Evolutionary conservation across 2,888 invertebrate genomes (phyloP).

Genomic region (Bembecia ichneumoniformis): DNA sequence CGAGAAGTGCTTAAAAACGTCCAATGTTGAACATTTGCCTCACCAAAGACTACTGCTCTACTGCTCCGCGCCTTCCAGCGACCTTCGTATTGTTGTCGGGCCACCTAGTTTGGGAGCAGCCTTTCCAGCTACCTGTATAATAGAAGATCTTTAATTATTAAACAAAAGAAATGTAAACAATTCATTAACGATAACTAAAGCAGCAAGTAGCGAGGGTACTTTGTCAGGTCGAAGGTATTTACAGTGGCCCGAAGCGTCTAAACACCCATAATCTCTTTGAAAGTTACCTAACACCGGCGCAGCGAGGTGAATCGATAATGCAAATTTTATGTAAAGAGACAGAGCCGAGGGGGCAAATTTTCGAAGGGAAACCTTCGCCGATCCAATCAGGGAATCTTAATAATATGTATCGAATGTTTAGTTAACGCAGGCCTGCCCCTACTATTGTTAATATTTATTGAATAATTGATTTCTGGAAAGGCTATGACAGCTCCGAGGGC

Average conservation of each 20-base stretch:
- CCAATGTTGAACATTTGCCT: too few species aligned
- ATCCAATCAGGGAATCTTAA: slow-evolving; percentile 34
- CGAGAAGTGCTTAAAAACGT: too few species aligned
- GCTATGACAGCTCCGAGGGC: too few species aligned
- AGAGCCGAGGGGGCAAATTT: slow-evolving; percentile 44
- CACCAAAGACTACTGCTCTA: too few species aligned
- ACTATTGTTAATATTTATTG: slow-evolving; percentile 12
- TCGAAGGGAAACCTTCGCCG: slow-evolving; percentile 22
- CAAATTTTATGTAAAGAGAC: slow-evolving; percentile 65
- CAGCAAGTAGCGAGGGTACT: slow-evolving; percentile 15
- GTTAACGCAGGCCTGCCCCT: slow-evolving; percentile 36
- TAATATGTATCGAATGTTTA: slow-evolving; percentile 58
- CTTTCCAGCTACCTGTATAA: too few species aligned
- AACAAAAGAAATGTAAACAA: too few species aligned
- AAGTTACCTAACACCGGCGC: slow-evolving; percentile 32
- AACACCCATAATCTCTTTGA: slow-evolving; percentile 33
- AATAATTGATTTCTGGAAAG: too few species aligned
- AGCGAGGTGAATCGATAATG: slow-evolving; percentile 48
- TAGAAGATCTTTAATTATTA: too few species aligned
- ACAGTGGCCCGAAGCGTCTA: slow-evolving; percentile 23
- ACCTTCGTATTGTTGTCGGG: too few species aligned
- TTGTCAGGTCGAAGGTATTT: slow-evolving; percentile 24
- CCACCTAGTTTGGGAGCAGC: too few species aligned
- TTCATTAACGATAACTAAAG: too few species aligned
- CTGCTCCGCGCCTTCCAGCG: too few species aligned